Conservation (phyloP, 2,797 vertebrate genomes). For the Graptemys geographica region DNA sequence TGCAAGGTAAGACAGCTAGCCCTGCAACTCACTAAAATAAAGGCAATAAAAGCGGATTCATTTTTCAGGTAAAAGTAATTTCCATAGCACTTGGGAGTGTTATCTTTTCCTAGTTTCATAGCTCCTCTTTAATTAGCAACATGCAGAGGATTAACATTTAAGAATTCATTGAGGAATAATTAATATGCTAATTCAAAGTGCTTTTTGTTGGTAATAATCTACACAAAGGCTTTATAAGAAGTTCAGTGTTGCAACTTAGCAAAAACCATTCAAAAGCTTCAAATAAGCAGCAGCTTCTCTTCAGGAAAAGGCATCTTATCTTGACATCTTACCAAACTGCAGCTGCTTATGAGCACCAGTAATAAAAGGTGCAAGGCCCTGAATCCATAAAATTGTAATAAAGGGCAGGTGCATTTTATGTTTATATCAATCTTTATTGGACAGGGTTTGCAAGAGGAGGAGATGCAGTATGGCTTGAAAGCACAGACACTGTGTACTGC, state of each 20-base stretch:
- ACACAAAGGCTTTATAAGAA: constrained; percentile 24
- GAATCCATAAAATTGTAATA: background rate
- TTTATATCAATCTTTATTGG: background rate
- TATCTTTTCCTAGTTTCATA: constrained; percentile 4
- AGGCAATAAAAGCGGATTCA: background rate
- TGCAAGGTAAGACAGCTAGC: background rate
- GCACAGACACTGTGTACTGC: background rate
- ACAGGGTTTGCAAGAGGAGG: background rate
- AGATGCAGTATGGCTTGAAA: rapidly evolving
- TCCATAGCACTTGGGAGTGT: background rate
- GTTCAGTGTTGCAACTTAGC: background rate
- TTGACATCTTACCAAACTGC: background rate
- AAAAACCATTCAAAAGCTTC: constrained; percentile 24
- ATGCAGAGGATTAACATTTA: constrained; percentile 23
- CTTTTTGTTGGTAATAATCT: constrained; percentile 40
- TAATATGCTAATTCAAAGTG: constrained; percentile 47
- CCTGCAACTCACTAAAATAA: background rate
- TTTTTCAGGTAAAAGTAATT: constrained; percentile 9
- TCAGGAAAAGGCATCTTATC: background rate
- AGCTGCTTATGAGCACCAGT: background rate
- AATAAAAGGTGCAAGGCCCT: background rate
- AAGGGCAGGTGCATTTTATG: background rate
- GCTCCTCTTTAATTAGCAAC: constrained; percentile 34
- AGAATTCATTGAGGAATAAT: constrained; percentile 45
- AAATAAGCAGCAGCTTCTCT: background rate